Conservation (phyloP, 2,113 vertebrate species). For the Otus sunia region DNA sequence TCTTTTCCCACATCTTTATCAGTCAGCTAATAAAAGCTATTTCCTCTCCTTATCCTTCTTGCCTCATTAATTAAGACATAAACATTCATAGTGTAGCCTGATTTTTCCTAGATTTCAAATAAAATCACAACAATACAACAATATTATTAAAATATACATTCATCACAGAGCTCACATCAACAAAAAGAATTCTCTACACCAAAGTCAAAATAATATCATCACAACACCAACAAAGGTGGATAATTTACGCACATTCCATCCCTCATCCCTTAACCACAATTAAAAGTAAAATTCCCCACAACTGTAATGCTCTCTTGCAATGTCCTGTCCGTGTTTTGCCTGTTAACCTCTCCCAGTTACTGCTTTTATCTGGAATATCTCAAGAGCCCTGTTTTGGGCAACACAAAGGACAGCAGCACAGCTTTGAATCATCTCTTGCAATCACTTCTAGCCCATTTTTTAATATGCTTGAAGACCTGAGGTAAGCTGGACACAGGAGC, state of each 20-base stretch:
- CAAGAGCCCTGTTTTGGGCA: fast-evolving
- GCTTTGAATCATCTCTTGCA: background rate
- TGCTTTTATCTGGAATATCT: background rate
- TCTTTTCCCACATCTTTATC: background rate
- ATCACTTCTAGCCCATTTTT: background rate
- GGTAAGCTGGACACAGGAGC: background rate
- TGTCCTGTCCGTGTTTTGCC: background rate
- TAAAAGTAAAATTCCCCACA: background rate
- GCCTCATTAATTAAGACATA: background rate
- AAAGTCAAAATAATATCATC: background rate
- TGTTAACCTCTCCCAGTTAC: background rate
- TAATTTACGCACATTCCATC: fast-evolving
- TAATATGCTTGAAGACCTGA: background rate
- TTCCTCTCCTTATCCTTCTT: background rate
- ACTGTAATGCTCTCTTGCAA: background rate
- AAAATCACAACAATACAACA: background rate
- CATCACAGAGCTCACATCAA: background rate
- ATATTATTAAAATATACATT: background rate
- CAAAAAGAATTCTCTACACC: background rate
- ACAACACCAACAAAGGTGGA: background rate
- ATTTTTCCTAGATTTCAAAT: background rate
- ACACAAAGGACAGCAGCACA: background rate
- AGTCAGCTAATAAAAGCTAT: background rate
- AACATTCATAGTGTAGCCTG: background rate
- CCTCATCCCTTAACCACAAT: background rate